Evolutionary conservation across 1,140 invertebrate species (phyloP), one percentile per base, ranked within the genome.

Genomic region (Saccostrea cuccullata): DNA sequence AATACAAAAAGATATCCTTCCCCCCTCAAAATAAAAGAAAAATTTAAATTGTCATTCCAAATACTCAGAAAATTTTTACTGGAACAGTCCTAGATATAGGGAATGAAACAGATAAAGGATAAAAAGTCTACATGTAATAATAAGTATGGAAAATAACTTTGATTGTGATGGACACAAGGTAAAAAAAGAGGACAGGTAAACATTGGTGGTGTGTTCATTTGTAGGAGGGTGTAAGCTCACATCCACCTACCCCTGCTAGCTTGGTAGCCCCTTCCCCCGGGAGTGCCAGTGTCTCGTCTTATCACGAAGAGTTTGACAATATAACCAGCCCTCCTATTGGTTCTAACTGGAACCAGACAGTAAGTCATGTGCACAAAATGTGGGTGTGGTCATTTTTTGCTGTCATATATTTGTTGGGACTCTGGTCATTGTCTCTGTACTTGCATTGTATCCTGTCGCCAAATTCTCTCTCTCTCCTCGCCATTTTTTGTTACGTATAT

Each of bases 241-340:
- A 97, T 96, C 96, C 97, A 90, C 95, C 97, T 64, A 97, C 97
- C 91, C 97, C 97, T 58, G 96, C 96, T 94, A 96, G 94, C 90
- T 93, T 97, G 87, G 91, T 97, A 87, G 91, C 92, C 26, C 97
- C 97, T 67, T 97, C 98, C 87, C 98, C 98, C 85, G 97, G 97
- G 91, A 97, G 97, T 90, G 97, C 97, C 88, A 97, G 96, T 96
- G 97, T 97, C 96, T 97, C 97, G 94, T 97, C 97, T 11, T 94
- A 92, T 88, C 98, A 98, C 93, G 98, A 99, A 93, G 98, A 99
- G 93, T 98, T 98, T 95, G 96, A 97, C 26, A 98, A 98, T 94
- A 97, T 98, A 92, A 97, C 96, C 91, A 97, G 97, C 94, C 97
- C 98, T 67, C 77, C 89, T 70, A 77, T 36, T 77, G 89, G 91